phyloP scores from a whole-genome alignment of 2,888 invertebrate species.

The Mythimna pallens region DNA sequence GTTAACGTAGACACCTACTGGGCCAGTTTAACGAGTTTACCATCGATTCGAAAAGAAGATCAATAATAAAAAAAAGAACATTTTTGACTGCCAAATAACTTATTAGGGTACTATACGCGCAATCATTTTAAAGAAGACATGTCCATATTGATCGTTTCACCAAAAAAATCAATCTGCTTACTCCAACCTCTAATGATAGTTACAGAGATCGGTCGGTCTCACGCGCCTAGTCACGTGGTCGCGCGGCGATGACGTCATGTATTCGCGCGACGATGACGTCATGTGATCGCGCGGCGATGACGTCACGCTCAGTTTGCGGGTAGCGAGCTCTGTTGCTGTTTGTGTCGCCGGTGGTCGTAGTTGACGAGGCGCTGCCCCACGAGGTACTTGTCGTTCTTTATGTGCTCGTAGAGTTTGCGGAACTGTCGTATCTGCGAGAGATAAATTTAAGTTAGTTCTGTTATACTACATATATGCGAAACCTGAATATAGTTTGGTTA shows the following conservation, averaged over 20 bases:
- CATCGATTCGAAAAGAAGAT: too few species aligned
- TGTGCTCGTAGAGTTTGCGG: conserved; percentile 98
- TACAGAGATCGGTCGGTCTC: conserved; percentile 56
- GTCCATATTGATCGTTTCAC: background rate
- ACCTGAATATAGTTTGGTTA: too few species aligned
- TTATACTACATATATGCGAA: background rate
- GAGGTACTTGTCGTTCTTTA: conserved; percentile 99
- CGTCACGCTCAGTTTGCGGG: conserved; percentile 74
- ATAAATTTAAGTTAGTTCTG: background rate
- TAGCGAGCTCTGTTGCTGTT: conserved; percentile 81
- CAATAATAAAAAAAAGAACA: too few species aligned
- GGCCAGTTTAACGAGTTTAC: too few species aligned
- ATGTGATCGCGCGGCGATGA: conserved; percentile 5
- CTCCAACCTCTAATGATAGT: background rate
- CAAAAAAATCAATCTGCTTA: background rate
- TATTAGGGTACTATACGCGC: too few species aligned
- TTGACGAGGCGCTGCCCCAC: conserved; percentile 99
- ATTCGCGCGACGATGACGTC: conserved; percentile 7
- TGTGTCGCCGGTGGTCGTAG: conserved; percentile 96
- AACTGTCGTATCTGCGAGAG: conserved; percentile 96
- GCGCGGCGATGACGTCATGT: conserved; percentile 9
- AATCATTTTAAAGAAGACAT: background rate
- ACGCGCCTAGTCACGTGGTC: conserved; percentile 57
- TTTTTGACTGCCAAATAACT: too few species aligned
- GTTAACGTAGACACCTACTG: too few species aligned